Base-by-base conservation (phyloP, 2,797 vertebrate species). In the Danio jaintianensis region DNA sequence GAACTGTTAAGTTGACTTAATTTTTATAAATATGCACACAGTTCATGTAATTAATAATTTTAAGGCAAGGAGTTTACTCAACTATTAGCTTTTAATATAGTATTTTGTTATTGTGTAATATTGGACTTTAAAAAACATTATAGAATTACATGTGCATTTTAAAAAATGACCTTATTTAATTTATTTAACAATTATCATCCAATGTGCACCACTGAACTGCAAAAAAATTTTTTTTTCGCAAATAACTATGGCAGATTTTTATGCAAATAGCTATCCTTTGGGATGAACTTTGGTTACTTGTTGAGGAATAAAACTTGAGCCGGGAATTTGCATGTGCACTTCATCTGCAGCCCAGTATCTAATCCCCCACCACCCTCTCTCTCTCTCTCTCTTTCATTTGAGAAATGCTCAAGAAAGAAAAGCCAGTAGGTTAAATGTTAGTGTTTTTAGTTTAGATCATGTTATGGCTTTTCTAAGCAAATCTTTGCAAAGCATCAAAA, bases 401-500 rank as follows among this genome's bases (percentile, higher is more conserved):
- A 22, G 55, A 69, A 6, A 61, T 20, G 9, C 5, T 69, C 55
- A 59, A 16, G 12, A 12, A 42, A 29, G 6, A 12, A 52, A 62
- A 79, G 47, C 9, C 22, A 71, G 59, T 5, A 4, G 8, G 47
- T 69, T 78, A 15, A 58, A 42, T n/a, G 38, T 8, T 11, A 53
- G 40, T 45, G 52, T 45, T 58, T 77, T 68, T 15, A 18, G 40
- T 40, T 40, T 16, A 59, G n/a, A 58, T 77, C 43, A 22, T 13
- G 11, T 52, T 79, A 50, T 43, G 66, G 61, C 36, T n/a, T 66
- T 61, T 68, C 52, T 18, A 29, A 38, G 38, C n/a, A 79, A 79
- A 79, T 61, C 56, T 62, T 79, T 16, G 20, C 36, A 78, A 58
- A 68, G 20, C 52, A 58, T 77, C 48, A 22, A 58, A 48, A 68